A percentile compares a stretch with the other conserved stretches of the same genome.
These are phyloP conservation scores for Metalampra italica DNA, from an alignment of 2,888 invertebrate genomes.

Conservation along the genomic window DNA sequence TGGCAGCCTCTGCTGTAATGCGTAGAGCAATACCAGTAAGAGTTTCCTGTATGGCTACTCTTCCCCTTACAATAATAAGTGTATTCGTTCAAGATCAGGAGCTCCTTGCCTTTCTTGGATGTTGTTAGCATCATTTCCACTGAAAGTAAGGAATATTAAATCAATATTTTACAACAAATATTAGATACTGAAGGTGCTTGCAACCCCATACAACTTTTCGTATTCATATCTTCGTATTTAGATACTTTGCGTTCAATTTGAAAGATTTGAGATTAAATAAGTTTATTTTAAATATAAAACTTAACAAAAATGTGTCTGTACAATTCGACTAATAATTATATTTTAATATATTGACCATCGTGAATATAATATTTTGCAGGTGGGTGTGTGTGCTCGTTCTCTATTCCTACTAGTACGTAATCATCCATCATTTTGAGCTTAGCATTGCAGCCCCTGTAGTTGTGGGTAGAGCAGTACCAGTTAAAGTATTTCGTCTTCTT, in stretches of 20 bases:
- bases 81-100: neutral
- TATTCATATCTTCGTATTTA: too few species aligned
- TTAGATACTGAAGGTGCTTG: too few species aligned
- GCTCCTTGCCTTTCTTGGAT: neutral
- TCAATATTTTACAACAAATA: neutral
- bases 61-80: neutral
- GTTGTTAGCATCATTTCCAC: neutral
- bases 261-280: neutral
- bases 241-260: neutral
- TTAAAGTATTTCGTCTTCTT: conserved; percentile 50
- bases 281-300: neutral
- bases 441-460: conserved; percentile 60
- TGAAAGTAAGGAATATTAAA: neutral
- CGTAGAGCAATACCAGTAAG: conserved; percentile 11
- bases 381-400: conserved; percentile 51
- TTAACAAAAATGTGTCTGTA: neutral
- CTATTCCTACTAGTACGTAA: conserved; percentile 40
- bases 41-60: neutral
- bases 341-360: conserved; percentile 50
- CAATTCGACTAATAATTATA: neutral
- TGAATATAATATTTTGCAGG: conserved; percentile 54
- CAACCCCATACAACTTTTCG: too few species aligned
- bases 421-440: conserved; percentile 52
- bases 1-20: conserved; percentile 10
- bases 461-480: conserved; percentile 68